Evolutionary conservation across 2,888 invertebrate genomes (phyloP).

Genomic region (Choristoneura rosaceana): DNA sequence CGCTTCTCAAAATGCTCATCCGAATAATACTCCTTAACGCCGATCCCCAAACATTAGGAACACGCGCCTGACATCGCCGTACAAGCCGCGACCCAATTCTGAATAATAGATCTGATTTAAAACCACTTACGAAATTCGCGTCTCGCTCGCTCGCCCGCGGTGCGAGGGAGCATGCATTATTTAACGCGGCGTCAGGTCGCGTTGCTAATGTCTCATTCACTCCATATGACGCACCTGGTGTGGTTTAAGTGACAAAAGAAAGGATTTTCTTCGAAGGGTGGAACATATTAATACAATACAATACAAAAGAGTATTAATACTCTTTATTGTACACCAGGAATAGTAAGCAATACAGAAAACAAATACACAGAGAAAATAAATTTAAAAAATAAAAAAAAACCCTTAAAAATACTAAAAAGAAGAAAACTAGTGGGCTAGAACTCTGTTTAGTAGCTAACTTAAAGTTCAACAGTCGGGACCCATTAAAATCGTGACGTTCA

Average conservation of each 20-base stretch:
- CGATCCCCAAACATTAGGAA: constrained; percentile 9
- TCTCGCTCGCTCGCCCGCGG: constrained; percentile 24
- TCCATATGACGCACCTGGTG: constrained; percentile 52
- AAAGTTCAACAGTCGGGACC: too few relatives aligned
- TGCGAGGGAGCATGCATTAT: constrained; percentile 49
- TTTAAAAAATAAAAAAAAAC: too few relatives aligned
- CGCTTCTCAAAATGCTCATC: background rate
- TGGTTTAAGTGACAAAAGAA: constrained; percentile 9
- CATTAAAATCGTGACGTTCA: too few relatives aligned
- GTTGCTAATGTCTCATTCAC: constrained; percentile 62
- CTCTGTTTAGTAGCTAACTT: too few relatives aligned
- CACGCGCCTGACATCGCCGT: constrained; percentile 13
- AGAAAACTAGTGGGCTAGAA: too few relatives aligned
- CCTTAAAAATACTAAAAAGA: too few relatives aligned
- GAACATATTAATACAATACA: too few relatives aligned
- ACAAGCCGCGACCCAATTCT: constrained; percentile 24
- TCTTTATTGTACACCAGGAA: too few relatives aligned
- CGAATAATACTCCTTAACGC: background rate
- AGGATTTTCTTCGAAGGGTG: background rate
- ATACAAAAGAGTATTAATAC: too few relatives aligned
- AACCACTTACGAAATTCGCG: constrained; percentile 40
- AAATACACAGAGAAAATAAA: too few relatives aligned
- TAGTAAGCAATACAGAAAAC: too few relatives aligned
- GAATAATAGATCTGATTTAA: constrained; percentile 42
- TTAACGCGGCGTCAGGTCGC: constrained; percentile 54